phyloP scores from a whole-genome alignment of 2,888 invertebrate species.

The Coenonympha arcania region DNA sequence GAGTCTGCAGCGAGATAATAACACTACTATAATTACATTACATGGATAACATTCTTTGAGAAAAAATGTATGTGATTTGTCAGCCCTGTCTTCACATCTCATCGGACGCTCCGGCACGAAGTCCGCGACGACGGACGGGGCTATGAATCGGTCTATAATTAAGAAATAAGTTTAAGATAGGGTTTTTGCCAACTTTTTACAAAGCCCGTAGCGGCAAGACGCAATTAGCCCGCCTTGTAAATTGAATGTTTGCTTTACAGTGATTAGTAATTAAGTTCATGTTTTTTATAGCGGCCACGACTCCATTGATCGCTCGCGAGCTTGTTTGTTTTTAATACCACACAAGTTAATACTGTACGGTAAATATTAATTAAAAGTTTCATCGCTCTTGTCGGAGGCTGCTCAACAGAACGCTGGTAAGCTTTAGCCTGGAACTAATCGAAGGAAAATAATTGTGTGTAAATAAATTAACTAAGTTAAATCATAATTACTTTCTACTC shows the following conservation, averaged over 20 bases:
- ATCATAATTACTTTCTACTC: background rate
- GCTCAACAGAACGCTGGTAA: slow-evolving; percentile 12
- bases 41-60: background rate
- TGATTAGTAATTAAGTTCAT: slow-evolving; percentile 71
- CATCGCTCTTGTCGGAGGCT: slow-evolving; percentile 29
- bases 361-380: slow-evolving; percentile 50
- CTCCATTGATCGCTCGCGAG: slow-evolving; percentile 55
- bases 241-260: slow-evolving; percentile 75
- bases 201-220: slow-evolving; percentile 59
- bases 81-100: slow-evolving; percentile 36
- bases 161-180: slow-evolving; percentile 73
- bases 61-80: background rate
- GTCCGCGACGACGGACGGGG: slow-evolving; percentile 60
- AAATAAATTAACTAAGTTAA: background rate
- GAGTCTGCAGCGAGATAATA: no score
- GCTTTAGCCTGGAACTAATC: slow-evolving; percentile 12
- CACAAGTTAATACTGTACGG: slow-evolving; percentile 49
- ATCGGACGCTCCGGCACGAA: slow-evolving; percentile 51
- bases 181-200: slow-evolving; percentile 70
- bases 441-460: slow-evolving; percentile 13
- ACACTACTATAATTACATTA: no score
- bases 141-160: slow-evolving; percentile 73
- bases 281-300: slow-evolving; percentile 60
- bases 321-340: slow-evolving; percentile 52
- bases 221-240: slow-evolving; percentile 73